Evolutionary conservation across 1,140 invertebrate genomes (phyloP), one percentile per base, ranked within the genome.

Genomic region (Tenebrio molitor): DNA sequence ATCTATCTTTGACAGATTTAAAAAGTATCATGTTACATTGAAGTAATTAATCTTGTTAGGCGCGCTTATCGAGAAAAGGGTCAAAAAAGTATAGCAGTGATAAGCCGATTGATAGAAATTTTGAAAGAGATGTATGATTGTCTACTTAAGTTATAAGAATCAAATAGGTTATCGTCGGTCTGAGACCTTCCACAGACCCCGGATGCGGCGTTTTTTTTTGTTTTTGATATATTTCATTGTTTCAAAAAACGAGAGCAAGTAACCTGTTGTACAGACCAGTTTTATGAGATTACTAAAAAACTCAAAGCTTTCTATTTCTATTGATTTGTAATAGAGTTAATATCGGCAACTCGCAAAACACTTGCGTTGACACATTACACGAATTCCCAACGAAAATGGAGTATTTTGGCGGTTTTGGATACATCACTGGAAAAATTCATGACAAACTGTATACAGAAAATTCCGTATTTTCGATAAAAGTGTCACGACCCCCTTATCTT

Each of bases 51-150:
- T 62, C 14, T 29, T 15, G 14, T 36, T 16, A 29, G 8, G 25
- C 15, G 46, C 17, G 33, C 7, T 63, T 63, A 63, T 33, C 16
- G 15, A 15, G 12, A 33, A 16, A 63, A 63, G 21, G 62, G 62
- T 65, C 62, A 65, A 65, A 16, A 65, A 65, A 34, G 29, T 65
- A 39, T 39, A 65, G 6, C 23, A 21, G 34, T 2, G 33, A 65
- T 36, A 65, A 65, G 19, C 10, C 10, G 19, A 50, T 19, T n/a
- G 39, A 3, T n/a, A 63, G 58, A 33, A 19, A 65, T 65, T 65
- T 65, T 36, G 62, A 65, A 65, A 65, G 50, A 62, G 50, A n/a
- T n/a, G n/a, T n/a, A n/a, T n/a, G n/a, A n/a, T 50, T 44, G 44
- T 15, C 2, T 50, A 21, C 17, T 44, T 7, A 7, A 50, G 21